These are phyloP conservation scores for Drosophila lini DNA, from an alignment of 1,140 invertebrate species.

Conservation along the genomic window DNA sequence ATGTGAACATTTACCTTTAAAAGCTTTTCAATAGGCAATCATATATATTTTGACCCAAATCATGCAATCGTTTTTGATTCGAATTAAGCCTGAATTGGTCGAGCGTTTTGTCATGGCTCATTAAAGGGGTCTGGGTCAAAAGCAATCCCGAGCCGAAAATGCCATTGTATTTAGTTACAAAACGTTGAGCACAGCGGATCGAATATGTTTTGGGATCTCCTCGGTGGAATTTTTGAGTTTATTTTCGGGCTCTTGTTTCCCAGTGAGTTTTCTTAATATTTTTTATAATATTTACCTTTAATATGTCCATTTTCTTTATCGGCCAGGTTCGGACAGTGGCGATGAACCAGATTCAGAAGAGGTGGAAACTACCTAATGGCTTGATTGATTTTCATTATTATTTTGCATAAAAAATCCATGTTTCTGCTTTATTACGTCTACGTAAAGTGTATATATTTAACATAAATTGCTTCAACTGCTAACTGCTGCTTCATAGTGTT, in stretches of 20 bases:
- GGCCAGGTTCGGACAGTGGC: conserved; percentile 60
- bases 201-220: conserved; percentile 78
- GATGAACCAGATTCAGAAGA: conserved; percentile 79
- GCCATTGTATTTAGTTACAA: conserved; percentile 53
- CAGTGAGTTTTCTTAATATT: conserved; percentile 52
- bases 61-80: conserved; percentile 30
- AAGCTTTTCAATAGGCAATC: conserved; percentile 51
- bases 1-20: conserved; percentile 55
- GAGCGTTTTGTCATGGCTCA: conserved; percentile 62
- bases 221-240: conserved; percentile 71
- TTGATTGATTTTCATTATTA: not conserved
- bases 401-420: conserved; percentile 24
- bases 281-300: not conserved
- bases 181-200: conserved; percentile 56
- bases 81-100: conserved; percentile 38
- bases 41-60: conserved; percentile 48
- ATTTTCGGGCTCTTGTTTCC: conserved; percentile 71
- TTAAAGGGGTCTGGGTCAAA: conserved; percentile 54
- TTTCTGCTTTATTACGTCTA: conserved; percentile 47
- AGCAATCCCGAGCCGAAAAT: not conserved
- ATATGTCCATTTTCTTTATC: not conserved
- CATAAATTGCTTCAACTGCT: conserved; percentile 42
- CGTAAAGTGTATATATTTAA: conserved; percentile 40
- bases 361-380: conserved; percentile 67
- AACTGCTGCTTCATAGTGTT: conserved; percentile 41